These are phyloP conservation scores for Beaufortia kweichowensis DNA, from an alignment of 2,113 vertebrate genomes.

Conservation along the genomic window DNA sequence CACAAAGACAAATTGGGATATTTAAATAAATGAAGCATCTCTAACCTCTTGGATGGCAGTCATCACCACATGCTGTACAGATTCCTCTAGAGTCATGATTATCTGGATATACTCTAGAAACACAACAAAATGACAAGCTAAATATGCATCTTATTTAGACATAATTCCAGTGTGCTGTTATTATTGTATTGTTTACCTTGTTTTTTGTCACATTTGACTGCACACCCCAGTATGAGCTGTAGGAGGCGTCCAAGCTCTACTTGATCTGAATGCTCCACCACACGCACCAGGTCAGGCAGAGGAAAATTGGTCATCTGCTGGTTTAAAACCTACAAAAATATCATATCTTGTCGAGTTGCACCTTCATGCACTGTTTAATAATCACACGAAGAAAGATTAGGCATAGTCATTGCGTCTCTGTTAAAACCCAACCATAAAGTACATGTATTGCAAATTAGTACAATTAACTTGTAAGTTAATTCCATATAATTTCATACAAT, in stretches of 20 bases:
- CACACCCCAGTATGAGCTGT: conserved; percentile 95
- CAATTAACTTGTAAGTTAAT: not conserved
- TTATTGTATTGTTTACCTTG: conserved; percentile 77
- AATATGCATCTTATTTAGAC: not conserved
- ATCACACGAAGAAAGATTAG: not conserved
- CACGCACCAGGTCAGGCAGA: conserved; percentile 83
- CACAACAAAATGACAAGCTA: conserved; percentile 11
- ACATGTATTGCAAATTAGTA: not conserved
- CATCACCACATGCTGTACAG: conserved; percentile 98
- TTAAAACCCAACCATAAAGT: not conserved
- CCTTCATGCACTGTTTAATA: not conserved
- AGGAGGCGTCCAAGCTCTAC: conserved; percentile 87
- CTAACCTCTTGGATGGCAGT: conserved; percentile 96
- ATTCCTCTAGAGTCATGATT: conserved; percentile 98
- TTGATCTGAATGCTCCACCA: conserved; percentile 83
- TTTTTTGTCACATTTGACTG: conserved; percentile 93
- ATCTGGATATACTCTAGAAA: conserved; percentile 90
- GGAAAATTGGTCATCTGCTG: conserved; percentile 89
- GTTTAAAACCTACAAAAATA: conserved; percentile 77
- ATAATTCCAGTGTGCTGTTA: not conserved
- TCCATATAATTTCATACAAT: not conserved
- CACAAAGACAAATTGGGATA: not conserved
- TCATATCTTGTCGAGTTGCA: not conserved
- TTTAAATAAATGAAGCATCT: not conserved
- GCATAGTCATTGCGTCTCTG: not conserved